Percentiles rank a stretch among this genome's conserved stretches.
phyloP scores from a whole-genome alignment of 2,113 vertebrate genomes.

The Gymnarchus niloticus region DNA sequence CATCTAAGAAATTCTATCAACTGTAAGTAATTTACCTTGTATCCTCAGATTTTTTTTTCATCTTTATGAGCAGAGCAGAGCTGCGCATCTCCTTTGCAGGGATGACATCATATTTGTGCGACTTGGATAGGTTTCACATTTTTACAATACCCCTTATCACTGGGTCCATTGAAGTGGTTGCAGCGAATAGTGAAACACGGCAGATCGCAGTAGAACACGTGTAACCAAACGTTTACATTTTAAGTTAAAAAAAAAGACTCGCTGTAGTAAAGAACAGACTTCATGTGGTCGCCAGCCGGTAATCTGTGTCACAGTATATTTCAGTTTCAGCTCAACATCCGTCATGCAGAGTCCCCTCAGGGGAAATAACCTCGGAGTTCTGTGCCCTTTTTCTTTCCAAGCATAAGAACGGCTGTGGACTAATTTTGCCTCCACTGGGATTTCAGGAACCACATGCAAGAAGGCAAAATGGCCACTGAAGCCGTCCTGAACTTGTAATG shows the following conservation, averaged over 20 bases:
- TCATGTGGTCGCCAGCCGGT: background rate
- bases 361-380: constrained; percentile 40
- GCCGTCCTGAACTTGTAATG: constrained; percentile 56
- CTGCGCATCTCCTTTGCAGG: background rate
- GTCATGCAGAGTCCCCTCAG: constrained; percentile 33
- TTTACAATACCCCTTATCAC: background rate
- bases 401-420: constrained; percentile 55
- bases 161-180: background rate
- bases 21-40: background rate
- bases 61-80: background rate
- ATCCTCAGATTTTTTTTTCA: background rate
- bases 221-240: background rate
- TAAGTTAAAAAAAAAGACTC: background rate
- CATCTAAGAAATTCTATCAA: background rate
- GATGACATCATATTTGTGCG: background rate
- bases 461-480: constrained; percentile 56
- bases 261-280: background rate
- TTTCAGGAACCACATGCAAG: constrained; percentile 48
- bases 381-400: constrained; percentile 37
- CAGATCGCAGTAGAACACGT: background rate
- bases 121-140: background rate
- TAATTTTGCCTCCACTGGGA: constrained; percentile 59
- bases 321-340: constrained; percentile 7
- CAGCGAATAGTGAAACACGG: background rate
- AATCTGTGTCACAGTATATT: background rate